Evolutionary conservation across 2,888 invertebrate species (phyloP).

Genomic region (Hemistola chrysoprasaria): DNA sequence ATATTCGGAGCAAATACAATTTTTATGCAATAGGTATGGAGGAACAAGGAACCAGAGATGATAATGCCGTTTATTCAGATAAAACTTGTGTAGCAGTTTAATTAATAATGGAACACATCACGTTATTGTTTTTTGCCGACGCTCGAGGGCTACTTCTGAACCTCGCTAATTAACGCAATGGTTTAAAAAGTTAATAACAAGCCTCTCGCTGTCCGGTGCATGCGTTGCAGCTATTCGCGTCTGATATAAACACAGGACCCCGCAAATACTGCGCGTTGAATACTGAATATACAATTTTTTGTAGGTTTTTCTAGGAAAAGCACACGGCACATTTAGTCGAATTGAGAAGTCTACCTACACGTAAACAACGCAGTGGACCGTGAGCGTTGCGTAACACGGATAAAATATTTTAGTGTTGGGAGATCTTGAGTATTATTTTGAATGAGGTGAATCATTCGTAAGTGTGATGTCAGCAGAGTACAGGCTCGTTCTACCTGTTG

Average conservation of each 20-base stretch:
- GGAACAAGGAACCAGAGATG: neutral
- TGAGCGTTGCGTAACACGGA: slow-evolving; percentile 34
- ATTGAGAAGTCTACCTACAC: slow-evolving; percentile 19
- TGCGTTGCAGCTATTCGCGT: slow-evolving; percentile 42
- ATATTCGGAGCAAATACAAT: too few relatives aligned
- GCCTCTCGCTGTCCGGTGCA: slow-evolving; percentile 66
- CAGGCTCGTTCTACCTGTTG: slow-evolving; percentile 72
- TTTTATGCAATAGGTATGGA: too few relatives aligned
- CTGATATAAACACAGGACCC: slow-evolving; percentile 30
- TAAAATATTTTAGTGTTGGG: slow-evolving; percentile 41
- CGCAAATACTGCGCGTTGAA: slow-evolving; percentile 22
- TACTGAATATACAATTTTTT: slow-evolving; percentile 16
- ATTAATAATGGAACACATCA: slow-evolving; percentile 61
- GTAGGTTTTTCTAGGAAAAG: slow-evolving; percentile 20
- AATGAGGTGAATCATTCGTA: slow-evolving; percentile 67
- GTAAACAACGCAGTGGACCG: slow-evolving; percentile 33
- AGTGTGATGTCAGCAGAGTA: slow-evolving; percentile 61
- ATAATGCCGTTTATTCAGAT: slow-evolving; percentile 25
- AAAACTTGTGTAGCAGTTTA: slow-evolving; percentile 48
- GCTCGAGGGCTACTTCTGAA: slow-evolving; percentile 58
- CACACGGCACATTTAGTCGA: slow-evolving; percentile 18
- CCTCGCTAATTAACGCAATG: slow-evolving; percentile 77
- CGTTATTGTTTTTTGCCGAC: slow-evolving; percentile 58
- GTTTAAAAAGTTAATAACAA: slow-evolving; percentile 77
- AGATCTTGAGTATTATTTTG: slow-evolving; percentile 48